Conservation (phyloP, 1,140 invertebrate genomes). For the Panagrolaimus sp. region DNA sequence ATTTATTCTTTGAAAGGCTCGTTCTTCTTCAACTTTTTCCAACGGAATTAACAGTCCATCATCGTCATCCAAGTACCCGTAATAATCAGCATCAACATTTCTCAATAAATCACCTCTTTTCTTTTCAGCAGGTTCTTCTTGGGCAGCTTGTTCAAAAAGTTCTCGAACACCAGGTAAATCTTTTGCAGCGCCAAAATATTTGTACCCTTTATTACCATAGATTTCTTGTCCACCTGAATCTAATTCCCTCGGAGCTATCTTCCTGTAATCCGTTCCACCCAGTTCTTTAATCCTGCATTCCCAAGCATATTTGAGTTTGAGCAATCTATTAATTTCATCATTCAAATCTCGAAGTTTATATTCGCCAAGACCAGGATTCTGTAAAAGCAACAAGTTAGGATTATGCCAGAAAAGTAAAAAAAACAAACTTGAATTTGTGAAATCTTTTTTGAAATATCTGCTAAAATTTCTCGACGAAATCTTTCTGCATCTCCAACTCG, state of each 20-base stretch:
- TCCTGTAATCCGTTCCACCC: conserved; percentile 82
- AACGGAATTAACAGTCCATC: conserved; percentile 85
- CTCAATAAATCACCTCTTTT: conserved; percentile 76
- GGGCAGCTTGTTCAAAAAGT: conserved; percentile 76
- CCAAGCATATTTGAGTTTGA: conserved; percentile 90
- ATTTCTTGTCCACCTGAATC: conserved; percentile 74
- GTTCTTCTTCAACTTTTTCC: conserved; percentile 65
- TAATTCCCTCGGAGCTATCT: conserved; percentile 51
- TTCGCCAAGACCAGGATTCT: conserved; percentile 86
- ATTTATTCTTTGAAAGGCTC: not conserved
- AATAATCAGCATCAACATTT: conserved; percentile 76
- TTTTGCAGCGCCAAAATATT: conserved; percentile 98
- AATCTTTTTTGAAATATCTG: conserved; percentile 94
- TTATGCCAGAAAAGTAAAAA: conserved; percentile 41
- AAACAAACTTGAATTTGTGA: conserved; percentile 77
- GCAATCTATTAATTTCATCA: conserved; percentile 96
- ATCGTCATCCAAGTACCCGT: conserved; percentile 95
- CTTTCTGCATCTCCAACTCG: conserved; percentile 48
- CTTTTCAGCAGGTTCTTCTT: conserved; percentile 71
- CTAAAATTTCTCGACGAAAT: conserved; percentile 57
- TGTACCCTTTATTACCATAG: conserved; percentile 93
- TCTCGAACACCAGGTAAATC: conserved; percentile 94
- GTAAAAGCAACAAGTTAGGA: conserved; percentile 45
- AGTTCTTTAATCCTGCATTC: conserved; percentile 86
- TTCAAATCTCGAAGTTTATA: conserved; percentile 94